A percentile compares a stretch with the other conserved stretches of the same genome.
Conservation (phyloP, 1,140 invertebrate genomes). For the Lineus longissimus region DNA sequence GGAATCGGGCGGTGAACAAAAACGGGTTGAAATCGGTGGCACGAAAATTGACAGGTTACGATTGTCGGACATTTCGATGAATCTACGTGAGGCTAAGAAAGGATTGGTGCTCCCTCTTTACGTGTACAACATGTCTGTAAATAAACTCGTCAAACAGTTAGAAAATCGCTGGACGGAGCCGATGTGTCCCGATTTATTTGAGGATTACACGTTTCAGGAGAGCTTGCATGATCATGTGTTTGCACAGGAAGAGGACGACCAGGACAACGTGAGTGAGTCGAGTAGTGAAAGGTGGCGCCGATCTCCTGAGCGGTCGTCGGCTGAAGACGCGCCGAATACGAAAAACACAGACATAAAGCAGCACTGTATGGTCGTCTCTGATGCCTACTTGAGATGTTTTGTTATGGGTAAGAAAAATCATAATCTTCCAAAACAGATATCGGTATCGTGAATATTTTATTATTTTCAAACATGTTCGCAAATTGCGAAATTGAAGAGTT, state of each 20-base stretch:
- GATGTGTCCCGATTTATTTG: background rate
- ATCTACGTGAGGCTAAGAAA: background rate
- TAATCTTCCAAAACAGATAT: background rate
- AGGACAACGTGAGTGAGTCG: background rate
- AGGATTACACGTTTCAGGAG: background rate
- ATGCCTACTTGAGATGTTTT: constrained; percentile 67
- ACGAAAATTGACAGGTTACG: too few relatives aligned
- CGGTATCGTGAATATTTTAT: too few relatives aligned
- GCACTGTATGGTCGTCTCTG: constrained; percentile 62
- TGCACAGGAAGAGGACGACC: background rate
- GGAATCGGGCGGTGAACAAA: too few relatives aligned
- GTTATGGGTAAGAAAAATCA: constrained; percentile 55
- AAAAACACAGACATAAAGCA: constrained; percentile 53
- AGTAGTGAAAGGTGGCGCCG: background rate
- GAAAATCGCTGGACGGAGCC: background rate
- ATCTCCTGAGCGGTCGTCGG: background rate
- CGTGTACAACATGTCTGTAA: background rate
- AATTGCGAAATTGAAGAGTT: background rate
- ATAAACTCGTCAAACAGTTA: background rate
- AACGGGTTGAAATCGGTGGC: too few relatives aligned
- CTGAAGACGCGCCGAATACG: background rate
- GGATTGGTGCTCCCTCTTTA: background rate
- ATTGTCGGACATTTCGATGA: too few relatives aligned
- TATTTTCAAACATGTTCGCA: too few relatives aligned
- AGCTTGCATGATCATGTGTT: background rate